phyloP scores from a whole-genome alignment of 1,140 invertebrate species.

The Tetramorium simillimum region DNA sequence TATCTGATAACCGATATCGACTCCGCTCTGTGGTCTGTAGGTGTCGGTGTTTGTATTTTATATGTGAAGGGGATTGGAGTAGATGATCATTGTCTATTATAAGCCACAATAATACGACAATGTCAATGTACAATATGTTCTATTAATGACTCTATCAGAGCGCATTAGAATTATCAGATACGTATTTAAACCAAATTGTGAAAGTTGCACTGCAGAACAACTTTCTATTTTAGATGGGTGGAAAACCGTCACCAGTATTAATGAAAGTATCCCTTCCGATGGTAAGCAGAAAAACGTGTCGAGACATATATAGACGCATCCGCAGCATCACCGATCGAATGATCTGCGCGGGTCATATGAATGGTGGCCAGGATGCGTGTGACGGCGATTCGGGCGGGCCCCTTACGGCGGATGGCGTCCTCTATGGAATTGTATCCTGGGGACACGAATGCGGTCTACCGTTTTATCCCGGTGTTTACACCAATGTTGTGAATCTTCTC shows the following conservation, averaged over 20 bases:
- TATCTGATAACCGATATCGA: constrained; percentile 23
- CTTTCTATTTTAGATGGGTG: constrained; percentile 48
- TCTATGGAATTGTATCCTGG: constrained; percentile 91
- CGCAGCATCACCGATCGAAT: constrained; percentile 80
- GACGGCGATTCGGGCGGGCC: constrained; percentile 88
- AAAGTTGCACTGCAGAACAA: not conserved
- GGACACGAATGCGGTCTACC: constrained; percentile 89
- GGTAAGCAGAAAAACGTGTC: constrained; percentile 71
- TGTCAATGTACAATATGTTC: not conserved
- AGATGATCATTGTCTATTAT: not conserved
- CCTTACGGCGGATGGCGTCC: constrained; percentile 83
- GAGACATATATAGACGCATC: constrained; percentile 64
- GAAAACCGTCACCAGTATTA: not conserved
- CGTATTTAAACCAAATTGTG: not conserved
- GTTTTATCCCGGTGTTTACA: constrained; percentile 90
- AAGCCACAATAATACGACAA: not conserved
- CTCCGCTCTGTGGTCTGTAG: not conserved
- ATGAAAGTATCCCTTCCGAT: constrained; percentile 81
- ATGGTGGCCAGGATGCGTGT: constrained; percentile 86
- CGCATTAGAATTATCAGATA: not conserved
- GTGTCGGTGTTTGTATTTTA: not conserved
- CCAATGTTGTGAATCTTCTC: constrained; percentile 87
- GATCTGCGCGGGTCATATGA: constrained; percentile 88
- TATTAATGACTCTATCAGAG: not conserved
- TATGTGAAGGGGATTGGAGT: not conserved